phyloP scores from a whole-genome alignment of 2,113 vertebrate genomes.

The Cromileptes altivelis region DNA sequence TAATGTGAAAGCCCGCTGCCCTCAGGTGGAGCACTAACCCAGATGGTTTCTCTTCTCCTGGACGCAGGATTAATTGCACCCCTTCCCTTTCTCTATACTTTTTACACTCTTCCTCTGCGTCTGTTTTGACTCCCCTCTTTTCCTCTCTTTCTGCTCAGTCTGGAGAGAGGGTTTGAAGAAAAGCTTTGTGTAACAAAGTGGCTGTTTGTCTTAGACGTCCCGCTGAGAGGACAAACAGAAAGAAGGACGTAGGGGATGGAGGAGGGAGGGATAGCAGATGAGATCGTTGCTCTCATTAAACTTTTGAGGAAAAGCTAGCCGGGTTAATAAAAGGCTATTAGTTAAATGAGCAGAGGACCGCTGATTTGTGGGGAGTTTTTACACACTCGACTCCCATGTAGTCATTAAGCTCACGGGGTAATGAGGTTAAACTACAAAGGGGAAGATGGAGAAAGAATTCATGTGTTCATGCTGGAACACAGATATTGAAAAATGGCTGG shows the following conservation, averaged over 20 bases:
- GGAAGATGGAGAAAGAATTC: constrained; percentile 37
- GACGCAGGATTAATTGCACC: constrained; percentile 68
- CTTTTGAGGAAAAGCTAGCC: constrained; percentile 62
- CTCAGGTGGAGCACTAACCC: constrained; percentile 76
- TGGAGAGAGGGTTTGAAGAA: constrained; percentile 41
- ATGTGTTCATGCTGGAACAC: constrained; percentile 13
- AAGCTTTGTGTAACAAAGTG: constrained; percentile 57
- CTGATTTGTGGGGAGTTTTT: constrained; percentile 68
- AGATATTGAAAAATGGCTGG: constrained; percentile 11
- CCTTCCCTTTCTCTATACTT: constrained; percentile 18
- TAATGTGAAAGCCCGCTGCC: constrained; percentile 77
- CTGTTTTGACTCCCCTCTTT: constrained; percentile 29
- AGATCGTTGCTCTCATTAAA: constrained; percentile 70
- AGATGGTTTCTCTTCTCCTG: constrained; percentile 76
- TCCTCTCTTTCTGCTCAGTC: constrained; percentile 28
- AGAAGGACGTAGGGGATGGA: constrained; percentile 39
- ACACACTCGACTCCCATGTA: constrained; percentile 63
- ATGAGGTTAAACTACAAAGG: constrained; percentile 63
- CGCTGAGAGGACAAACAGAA: constrained; percentile 69
- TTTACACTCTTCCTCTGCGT: constrained; percentile 41
- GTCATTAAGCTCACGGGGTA: constrained; percentile 66
- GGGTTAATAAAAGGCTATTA: constrained; percentile 70
- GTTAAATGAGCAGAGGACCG: constrained; percentile 66
- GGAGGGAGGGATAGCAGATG: constrained; percentile 43
- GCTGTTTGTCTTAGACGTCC: constrained; percentile 62